Evolutionary conservation across 2,888 invertebrate genomes (phyloP), one percentile per base, ranked within the genome.

Genomic region (Pomacea canaliculata): DNA sequence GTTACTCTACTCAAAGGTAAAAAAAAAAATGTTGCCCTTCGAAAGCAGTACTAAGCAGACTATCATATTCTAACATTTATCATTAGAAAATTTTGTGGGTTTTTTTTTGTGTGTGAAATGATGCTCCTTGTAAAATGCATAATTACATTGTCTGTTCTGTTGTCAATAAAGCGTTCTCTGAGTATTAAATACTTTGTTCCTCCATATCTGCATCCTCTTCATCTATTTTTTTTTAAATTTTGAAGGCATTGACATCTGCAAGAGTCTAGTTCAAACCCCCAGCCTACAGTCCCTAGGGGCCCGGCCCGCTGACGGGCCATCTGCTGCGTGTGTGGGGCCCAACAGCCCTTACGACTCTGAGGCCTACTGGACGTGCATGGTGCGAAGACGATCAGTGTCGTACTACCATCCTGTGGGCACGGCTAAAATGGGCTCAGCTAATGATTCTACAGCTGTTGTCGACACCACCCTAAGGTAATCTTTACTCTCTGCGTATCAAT

Each of bases 361-460:
- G 69, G 79, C 72, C 27, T 83, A 82, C 71, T 82, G 83, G 83
- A 74, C 77, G 51, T 83, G 81, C 67, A 70, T 80, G 51, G 70
- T 83, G 48, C 56, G 79, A 60, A 68, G 76, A 19, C 73, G 78
- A 18, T 77, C 81, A 2, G 65, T 71, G 16, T 75, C 82, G 8
- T 77, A 72, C 18, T 79, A 77, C 88, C 96, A 96, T 89, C 94
- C 93, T 0, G 94, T 93, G 0, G 95, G 96, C 1, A 95, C 94
- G 1, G 95, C 95, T 85, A 92, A 93, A 27, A 94, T 95, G 87
- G 95, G 94, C 1, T 87, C 77, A 27, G 77, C 37, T 2, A 84
- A 86, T 9, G 91, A 92, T 78, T 70, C 78, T 0, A 83, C 88
- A 87, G 92, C 93, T 3, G 95, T 95, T 0, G 94, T 96, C 0